These are phyloP conservation scores for Drosophila pectinifera DNA, from an alignment of 1,140 invertebrate species.

Conservation along the genomic window DNA sequence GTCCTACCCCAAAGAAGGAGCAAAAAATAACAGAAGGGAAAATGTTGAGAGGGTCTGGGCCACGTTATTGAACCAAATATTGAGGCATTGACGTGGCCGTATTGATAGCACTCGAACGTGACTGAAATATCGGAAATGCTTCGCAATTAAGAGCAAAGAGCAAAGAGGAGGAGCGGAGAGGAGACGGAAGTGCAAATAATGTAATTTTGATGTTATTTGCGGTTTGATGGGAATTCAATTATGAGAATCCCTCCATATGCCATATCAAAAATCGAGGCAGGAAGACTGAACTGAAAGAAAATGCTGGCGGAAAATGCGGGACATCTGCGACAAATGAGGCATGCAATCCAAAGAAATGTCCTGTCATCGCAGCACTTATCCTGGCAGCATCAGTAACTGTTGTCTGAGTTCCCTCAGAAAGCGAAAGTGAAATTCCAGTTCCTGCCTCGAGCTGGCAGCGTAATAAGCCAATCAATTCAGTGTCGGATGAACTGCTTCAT, in stretches of 20 bases:
- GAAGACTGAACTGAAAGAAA: neutral
- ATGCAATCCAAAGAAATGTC: constrained; percentile 51
- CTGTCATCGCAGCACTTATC: constrained; percentile 46
- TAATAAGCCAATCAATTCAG: constrained; percentile 83
- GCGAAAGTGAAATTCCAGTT: constrained; percentile 35
- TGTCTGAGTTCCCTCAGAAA: constrained; percentile 13
- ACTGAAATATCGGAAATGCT: constrained; percentile 76
- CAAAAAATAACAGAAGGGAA: constrained; percentile 11
- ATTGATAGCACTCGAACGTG: constrained; percentile 76
- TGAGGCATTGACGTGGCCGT: constrained; percentile 58
- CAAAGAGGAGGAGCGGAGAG: neutral
- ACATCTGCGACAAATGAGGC: constrained; percentile 39
- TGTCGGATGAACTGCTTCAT: constrained; percentile 83
- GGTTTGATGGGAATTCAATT: constrained; percentile 61
- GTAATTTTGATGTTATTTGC: constrained; percentile 74
- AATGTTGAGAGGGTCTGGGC: constrained; percentile 27
- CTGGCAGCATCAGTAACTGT: constrained; percentile 3
- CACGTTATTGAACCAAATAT: constrained; percentile 28
- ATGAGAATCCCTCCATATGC: constrained; percentile 46
- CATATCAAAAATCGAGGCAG: neutral
- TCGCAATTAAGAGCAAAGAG: constrained; percentile 29
- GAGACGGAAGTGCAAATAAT: constrained; percentile 44
- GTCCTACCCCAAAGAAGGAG: neutral
- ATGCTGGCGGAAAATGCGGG: constrained; percentile 1
- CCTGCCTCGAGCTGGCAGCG: constrained; percentile 56